Percentiles rank a stretch among this genome's conserved stretches.
phyloP scores from a whole-genome alignment of 2,888 invertebrate genomes.

The Myopa testacea region DNA sequence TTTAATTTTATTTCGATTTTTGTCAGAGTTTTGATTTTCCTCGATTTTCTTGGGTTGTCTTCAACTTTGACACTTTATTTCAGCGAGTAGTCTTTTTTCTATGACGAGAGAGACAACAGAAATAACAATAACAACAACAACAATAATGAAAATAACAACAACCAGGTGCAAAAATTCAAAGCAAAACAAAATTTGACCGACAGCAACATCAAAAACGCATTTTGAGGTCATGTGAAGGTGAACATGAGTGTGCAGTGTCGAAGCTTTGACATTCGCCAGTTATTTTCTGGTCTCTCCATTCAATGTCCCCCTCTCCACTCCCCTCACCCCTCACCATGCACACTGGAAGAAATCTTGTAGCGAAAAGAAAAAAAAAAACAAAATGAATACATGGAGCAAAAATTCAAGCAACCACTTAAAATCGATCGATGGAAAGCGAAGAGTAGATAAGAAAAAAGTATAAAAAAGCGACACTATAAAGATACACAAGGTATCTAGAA shows the following conservation, averaged over 20 bases:
- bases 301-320: no score
- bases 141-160: neutral
- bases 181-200: neutral
- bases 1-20: neutral
- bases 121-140: conserved; percentile 10
- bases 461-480: no score
- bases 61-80: conserved; percentile 17
- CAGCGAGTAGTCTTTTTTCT: neutral
- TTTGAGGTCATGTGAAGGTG: conserved; percentile 29
- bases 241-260: conserved; percentile 9
- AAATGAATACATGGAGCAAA: neutral
- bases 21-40: neutral
- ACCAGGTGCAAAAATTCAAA: neutral
- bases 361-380: neutral
- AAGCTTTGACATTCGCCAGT: conserved; percentile 17
- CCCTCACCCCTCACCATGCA: neutral
- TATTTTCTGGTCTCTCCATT: neutral
- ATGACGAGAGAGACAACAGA: neutral
- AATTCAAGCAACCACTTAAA: no score
- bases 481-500: no score
- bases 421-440: no score
- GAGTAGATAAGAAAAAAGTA: no score
- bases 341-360: neutral
- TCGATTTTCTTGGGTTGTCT: neutral
- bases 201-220: conserved; percentile 27